Evolutionary conservation across 2,888 invertebrate genomes (phyloP), one percentile per base, ranked within the genome.

Genomic region (Monochamus alternatus): DNA sequence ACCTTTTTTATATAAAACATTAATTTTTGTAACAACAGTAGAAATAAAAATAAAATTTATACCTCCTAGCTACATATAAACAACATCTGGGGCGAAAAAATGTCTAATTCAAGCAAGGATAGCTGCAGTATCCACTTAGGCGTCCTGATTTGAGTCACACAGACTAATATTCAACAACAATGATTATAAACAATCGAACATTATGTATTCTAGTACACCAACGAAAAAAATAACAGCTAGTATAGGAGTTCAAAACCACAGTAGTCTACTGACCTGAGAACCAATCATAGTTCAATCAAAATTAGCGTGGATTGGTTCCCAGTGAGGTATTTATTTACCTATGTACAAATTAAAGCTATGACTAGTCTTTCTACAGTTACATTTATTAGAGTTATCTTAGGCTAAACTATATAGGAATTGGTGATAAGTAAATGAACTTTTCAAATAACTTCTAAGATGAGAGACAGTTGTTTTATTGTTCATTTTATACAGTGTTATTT

Each of bases 1-100:
- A 66, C 66, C 66, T 66, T 38, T 52, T 52, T 66, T 51, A 47
- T 64, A 47, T 31, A 31, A 64, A 64, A 64, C 14, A 30, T 64
- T 64, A 64, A 22, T 30, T n/a, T 47, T 43, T 14, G 43, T n/a
- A 47, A 14, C 22, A 47, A 30, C 31, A 47, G 7, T 14, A 55
- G 55, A n/a, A 55, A 55, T 14, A 22, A 8, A 55, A 55, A 55
- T 22, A 55, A 55, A 47, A 47, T 10, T 10, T 10, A 12, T 47
- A 47, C 47, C 47, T 38, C 38, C 38, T 38, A 38, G 38, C 38
- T 38, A 47, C 12, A 12, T 22, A 22, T 22, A 12, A 47, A 47
- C 44, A 44, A 44, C 9, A 44, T 22, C 38, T 38, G 7, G 9
- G 47, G 47, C 9, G 10, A 47, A 47, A 47, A 47, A 47, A 47